Evolutionary conservation across 2,797 vertebrate genomes (phyloP).

Genomic region (Poeciliopsis turneri): DNA sequence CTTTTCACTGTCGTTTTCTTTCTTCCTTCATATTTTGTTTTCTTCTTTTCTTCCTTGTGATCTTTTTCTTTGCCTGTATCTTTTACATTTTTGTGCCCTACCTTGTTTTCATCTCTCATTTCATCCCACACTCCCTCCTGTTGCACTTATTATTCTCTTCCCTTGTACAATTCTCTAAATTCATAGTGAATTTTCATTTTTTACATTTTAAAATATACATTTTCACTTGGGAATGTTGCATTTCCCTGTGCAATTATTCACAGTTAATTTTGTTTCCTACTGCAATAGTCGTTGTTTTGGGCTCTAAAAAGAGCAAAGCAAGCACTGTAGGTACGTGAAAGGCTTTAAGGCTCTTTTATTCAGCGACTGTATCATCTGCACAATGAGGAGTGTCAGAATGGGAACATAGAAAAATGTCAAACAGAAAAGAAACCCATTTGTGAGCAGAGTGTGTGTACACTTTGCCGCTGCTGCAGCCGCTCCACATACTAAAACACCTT

Average conservation of each 20-base stretch:
- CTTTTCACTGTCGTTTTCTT: background rate
- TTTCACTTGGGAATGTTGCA: background rate
- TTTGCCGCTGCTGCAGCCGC: background rate
- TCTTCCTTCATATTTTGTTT: background rate
- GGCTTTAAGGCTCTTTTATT: background rate
- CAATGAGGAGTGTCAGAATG: slow-evolving; percentile 5
- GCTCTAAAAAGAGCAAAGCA: background rate
- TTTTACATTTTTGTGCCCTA: background rate
- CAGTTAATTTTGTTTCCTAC: background rate
- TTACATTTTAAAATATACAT: background rate
- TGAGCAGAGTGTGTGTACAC: background rate
- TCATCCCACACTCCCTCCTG: background rate
- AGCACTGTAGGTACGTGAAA: background rate
- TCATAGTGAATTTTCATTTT: background rate
- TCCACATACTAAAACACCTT: slow-evolving; percentile 10
- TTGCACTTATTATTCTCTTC: background rate
- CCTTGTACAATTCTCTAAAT: background rate
- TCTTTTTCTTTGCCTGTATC: background rate
- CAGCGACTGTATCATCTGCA: background rate
- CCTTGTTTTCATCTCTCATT: background rate
- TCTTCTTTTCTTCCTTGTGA: no score
- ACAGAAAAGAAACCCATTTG: background rate
- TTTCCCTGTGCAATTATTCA: background rate
- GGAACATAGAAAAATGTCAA: slow-evolving; percentile 1
- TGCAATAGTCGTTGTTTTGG: background rate